These are phyloP conservation scores for Dinoponera quadriceps DNA, from an alignment of 1,140 invertebrate species.

Conservation along the genomic window DNA sequence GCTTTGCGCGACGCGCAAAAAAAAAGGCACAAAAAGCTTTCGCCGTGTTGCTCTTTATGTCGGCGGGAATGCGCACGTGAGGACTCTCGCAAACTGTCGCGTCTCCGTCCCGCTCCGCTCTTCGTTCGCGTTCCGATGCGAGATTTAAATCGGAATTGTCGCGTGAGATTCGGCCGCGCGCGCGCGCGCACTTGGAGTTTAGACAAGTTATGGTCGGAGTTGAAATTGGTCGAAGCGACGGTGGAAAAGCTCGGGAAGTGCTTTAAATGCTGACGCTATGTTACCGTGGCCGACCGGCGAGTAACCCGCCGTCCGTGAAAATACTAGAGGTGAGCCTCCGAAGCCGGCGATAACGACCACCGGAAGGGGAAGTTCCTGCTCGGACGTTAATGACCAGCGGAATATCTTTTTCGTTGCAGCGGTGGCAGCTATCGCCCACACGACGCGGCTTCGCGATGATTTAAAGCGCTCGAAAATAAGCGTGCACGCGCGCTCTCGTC, in stretches of 20 bases:
- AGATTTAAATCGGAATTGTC: not conserved
- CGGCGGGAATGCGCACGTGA: too few species aligned
- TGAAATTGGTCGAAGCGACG: slow-evolving; percentile 12
- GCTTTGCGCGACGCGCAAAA: too few species aligned
- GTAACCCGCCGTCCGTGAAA: slow-evolving; percentile 46
- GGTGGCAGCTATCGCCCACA: slow-evolving; percentile 51
- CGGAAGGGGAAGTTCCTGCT: slow-evolving; percentile 68
- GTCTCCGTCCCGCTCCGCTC: too few species aligned
- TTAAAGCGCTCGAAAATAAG: slow-evolving; percentile 41
- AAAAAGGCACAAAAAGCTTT: too few species aligned
- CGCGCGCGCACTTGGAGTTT: not conserved
- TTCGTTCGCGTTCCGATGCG: not conserved
- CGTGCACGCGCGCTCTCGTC: not conserved
- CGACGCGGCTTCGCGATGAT: slow-evolving; percentile 40
- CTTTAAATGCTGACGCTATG: slow-evolving; percentile 14
- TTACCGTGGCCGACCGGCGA: not conserved
- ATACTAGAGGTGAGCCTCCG: slow-evolving; percentile 55
- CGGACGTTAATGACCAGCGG: slow-evolving; percentile 64
- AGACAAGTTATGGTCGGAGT: slow-evolving; percentile 7
- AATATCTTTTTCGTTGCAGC: slow-evolving; percentile 61
- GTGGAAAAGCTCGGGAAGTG: not conserved
- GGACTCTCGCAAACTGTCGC: too few species aligned
- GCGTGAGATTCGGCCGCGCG: not conserved
- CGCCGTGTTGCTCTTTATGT: too few species aligned
- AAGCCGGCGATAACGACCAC: slow-evolving; percentile 68